phyloP scores from a whole-genome alignment of 2,888 invertebrate genomes.

The Agriopis leucophaearia region DNA sequence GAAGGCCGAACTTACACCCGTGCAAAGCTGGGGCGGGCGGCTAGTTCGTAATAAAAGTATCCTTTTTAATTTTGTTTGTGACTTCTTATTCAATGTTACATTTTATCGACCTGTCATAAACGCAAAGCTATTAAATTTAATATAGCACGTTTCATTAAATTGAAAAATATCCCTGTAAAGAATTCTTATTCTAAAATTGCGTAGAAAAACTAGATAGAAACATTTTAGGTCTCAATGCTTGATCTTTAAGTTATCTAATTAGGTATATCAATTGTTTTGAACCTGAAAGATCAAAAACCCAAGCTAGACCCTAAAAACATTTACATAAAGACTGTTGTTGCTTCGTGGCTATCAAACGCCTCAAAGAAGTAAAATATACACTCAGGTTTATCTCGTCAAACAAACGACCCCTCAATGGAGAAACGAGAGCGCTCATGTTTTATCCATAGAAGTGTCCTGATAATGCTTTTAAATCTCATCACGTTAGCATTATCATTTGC shows the following conservation, averaged over 20 bases:
- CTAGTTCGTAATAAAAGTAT: too few species aligned
- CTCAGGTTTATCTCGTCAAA: constrained; percentile 15
- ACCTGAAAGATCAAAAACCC: background rate
- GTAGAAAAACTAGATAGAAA: background rate
- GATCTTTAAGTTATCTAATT: too few species aligned
- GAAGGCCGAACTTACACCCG: too few species aligned
- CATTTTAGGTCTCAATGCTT: background rate
- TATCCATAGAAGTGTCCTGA: constrained; percentile 23
- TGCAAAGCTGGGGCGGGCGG: too few species aligned
- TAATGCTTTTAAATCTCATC: constrained; percentile 34
- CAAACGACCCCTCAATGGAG: constrained; percentile 23
- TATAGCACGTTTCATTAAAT: too few species aligned
- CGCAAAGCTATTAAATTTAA: too few species aligned
- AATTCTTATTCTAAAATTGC: too few species aligned
- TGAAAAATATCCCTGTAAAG: too few species aligned
- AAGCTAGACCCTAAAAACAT: background rate
- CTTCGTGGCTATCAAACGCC: constrained; percentile 1
- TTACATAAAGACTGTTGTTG: constrained; percentile 4
- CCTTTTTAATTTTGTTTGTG: too few species aligned
- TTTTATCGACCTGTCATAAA: too few species aligned
- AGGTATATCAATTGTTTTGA: background rate
- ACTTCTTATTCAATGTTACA: too few species aligned
- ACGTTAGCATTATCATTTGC: constrained; percentile 30
- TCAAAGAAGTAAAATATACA: constrained; percentile 18
- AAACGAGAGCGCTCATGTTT: constrained; percentile 24